Conservation (phyloP, 2,888 invertebrate genomes). For the Augiades crinisus region DNA sequence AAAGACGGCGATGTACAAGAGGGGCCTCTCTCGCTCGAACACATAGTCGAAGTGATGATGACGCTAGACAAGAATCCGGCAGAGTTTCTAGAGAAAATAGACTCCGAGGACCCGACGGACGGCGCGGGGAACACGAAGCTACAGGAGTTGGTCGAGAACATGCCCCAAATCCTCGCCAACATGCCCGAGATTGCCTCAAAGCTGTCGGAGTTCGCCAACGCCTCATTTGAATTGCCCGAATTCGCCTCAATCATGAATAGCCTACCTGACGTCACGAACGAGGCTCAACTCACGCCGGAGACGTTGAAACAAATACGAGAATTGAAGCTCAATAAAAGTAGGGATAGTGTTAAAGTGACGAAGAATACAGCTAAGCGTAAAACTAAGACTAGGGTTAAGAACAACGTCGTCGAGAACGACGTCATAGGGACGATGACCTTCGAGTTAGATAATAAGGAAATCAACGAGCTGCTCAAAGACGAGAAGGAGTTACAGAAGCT, state of each 20-base stretch:
- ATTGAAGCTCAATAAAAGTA: constrained; percentile 59
- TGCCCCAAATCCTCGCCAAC: constrained; percentile 71
- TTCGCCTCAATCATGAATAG: constrained; percentile 67
- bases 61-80: constrained; percentile 63
- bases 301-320: constrained; percentile 73
- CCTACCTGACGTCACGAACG: constrained; percentile 61
- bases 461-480: constrained; percentile 56
- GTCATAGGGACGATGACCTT: constrained; percentile 58
- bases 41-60: constrained; percentile 72
- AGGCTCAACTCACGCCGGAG: constrained; percentile 69
- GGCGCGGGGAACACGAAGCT: constrained; percentile 56
- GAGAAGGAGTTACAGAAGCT: constrained; percentile 57
- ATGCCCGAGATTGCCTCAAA: constrained; percentile 71
- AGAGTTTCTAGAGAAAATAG: constrained; percentile 60
- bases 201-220: constrained; percentile 61
- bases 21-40: constrained; percentile 56
- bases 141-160: constrained; percentile 63
- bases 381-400: constrained; percentile 57
- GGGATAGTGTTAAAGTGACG: constrained; percentile 68
- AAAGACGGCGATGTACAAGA: constrained; percentile 45
- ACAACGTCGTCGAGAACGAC: constrained; percentile 48
- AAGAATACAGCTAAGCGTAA: constrained; percentile 72
- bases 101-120: constrained; percentile 53
- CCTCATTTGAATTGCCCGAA: constrained; percentile 65
- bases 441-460: constrained; percentile 62